A percentile compares a stretch with the other conserved stretches of the same genome.
phyloP scores from a whole-genome alignment of 2,888 invertebrate species.

The Iphiclides podalirius region DNA sequence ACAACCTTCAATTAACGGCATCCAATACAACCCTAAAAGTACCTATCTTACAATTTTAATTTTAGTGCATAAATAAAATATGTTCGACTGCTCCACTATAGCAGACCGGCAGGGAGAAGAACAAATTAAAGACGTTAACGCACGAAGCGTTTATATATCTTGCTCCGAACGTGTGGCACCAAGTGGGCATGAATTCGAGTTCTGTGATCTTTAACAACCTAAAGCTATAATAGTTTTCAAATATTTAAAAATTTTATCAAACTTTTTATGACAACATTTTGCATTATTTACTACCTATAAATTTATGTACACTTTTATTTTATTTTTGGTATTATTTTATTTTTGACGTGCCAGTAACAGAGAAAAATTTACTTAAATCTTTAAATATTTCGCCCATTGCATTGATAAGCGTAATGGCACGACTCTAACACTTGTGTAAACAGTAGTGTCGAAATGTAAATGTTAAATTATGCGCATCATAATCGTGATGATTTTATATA shows the following conservation, averaged over 20 bases:
- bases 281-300: too few relatives aligned
- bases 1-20: too few relatives aligned
- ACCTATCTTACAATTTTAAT: too few relatives aligned
- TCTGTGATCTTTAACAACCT: constrained; percentile 14
- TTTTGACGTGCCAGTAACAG: too few relatives aligned
- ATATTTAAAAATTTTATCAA: neutral
- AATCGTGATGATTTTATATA: constrained; percentile 8
- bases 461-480: constrained; percentile 17
- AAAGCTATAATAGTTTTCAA: too few relatives aligned
- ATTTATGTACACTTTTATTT: too few relatives aligned
- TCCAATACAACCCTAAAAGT: too few relatives aligned
- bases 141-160: constrained; percentile 35
- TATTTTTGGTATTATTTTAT: too few relatives aligned
- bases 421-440: neutral
- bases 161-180: constrained; percentile 26
- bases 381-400: neutral
- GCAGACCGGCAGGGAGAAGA: constrained; percentile 32
- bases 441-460: constrained; percentile 9
- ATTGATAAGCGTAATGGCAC: constrained; percentile 29
- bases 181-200: constrained; percentile 1
- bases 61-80: too few relatives aligned
- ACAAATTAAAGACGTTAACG: constrained; percentile 58
- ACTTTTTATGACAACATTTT: neutral
- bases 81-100: constrained; percentile 30
- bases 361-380: neutral